Evolutionary conservation across 2,888 invertebrate species (phyloP).

Genomic region (Tyria jacobaeae): DNA sequence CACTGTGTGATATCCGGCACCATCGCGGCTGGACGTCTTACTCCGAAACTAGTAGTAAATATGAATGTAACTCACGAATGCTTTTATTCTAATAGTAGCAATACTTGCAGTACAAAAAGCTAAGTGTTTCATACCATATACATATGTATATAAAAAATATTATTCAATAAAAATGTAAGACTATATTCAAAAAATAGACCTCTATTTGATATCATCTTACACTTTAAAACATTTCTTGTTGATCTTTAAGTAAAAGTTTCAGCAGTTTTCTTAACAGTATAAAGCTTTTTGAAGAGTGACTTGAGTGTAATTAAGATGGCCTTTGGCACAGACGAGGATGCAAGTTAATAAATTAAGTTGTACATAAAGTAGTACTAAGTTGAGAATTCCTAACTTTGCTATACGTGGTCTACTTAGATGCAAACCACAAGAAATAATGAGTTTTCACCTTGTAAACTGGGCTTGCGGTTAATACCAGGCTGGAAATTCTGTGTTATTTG

Average conservation of each 20-base stretch:
- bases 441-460: background rate
- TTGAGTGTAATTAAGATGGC: conserved; percentile 1
- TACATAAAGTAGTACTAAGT: background rate
- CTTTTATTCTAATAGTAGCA: no score
- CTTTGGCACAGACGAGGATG: background rate
- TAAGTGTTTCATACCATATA: no score
- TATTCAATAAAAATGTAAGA: no score
- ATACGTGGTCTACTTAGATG: background rate
- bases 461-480: background rate
- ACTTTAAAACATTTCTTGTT: background rate
- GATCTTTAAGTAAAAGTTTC: background rate
- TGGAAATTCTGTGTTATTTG: background rate
- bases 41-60: no score
- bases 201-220: background rate
- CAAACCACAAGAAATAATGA: background rate
- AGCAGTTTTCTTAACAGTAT: background rate
- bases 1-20: no score
- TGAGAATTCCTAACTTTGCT: background rate
- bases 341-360: background rate
- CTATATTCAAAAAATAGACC: no score
- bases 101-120: no score
- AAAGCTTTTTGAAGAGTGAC: background rate
- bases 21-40: no score
- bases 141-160: no score
- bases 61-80: no score